phyloP scores from a whole-genome alignment of 2,797 vertebrate species.

The Sparus aurata region DNA sequence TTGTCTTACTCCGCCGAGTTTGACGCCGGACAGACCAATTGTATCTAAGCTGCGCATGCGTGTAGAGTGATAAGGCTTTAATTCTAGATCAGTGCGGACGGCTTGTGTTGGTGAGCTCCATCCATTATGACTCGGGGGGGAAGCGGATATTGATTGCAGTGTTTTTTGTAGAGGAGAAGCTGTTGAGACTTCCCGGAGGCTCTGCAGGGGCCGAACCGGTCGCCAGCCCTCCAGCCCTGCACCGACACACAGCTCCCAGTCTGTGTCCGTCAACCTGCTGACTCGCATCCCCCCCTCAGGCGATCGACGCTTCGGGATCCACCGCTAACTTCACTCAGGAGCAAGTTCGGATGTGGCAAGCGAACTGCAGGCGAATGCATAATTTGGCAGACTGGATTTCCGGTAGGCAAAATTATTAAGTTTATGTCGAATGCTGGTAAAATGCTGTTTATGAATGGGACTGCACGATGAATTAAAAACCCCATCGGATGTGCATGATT shows the following conservation, averaged over 20 bases:
- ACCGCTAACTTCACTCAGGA: constrained; percentile 47
- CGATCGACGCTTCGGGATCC: constrained; percentile 37
- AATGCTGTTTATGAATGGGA: too few relatives aligned
- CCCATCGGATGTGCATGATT: rapidly evolving
- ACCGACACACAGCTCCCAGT: constrained; percentile 29
- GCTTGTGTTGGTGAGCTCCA: constrained; percentile 22
- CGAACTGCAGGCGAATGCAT: constrained; percentile 83
- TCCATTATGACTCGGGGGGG: constrained; percentile 14
- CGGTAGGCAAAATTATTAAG: constrained; percentile 59
- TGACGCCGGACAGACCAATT: not conserved
- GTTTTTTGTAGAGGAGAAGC: not conserved
- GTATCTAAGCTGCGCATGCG: constrained; percentile 70
- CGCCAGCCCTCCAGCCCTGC: constrained; percentile 15
- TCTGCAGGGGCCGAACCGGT: constrained; percentile 19
- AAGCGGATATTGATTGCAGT: constrained; percentile 13
- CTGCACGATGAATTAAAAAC: not conserved
- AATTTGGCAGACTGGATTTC: constrained; percentile 84
- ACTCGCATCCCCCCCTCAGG: constrained; percentile 14
- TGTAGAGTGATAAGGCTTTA: constrained; percentile 49
- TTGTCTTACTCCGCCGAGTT: not conserved
- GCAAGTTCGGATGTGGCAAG: constrained; percentile 80
- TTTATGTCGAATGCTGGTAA: not conserved
- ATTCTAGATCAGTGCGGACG: constrained; percentile 30
- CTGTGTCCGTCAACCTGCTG: constrained; percentile 36
- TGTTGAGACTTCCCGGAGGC: not conserved